Evolutionary conservation across 2,888 invertebrate species (phyloP), one percentile per base, ranked within the genome.

Genomic region (Neelides folsomi): DNA sequence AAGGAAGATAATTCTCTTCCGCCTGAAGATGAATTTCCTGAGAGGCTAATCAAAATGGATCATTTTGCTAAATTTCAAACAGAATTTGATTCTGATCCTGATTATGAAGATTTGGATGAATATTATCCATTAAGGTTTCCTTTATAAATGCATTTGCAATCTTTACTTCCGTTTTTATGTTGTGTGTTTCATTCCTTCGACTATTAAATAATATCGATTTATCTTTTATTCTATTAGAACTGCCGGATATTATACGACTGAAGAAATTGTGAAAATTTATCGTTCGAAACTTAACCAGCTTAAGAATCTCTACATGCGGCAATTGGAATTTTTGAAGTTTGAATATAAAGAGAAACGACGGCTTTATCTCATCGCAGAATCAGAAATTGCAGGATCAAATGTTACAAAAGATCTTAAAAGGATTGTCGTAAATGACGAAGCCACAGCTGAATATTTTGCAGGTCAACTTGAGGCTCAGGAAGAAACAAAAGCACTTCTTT

Each of bases 211-310:
- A n/a, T n/a, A n/a, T n/a, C n/a, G n/a, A n/a, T n/a, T 12, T 13
- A n/a, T 13, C 39, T 37, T 47, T 15, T 38, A 12, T 38, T 9
- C n/a, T 6, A 6, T 8, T 35, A 51, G 51, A 41, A 51, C 46
- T 39, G 51, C 51, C 18, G 51, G 51, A 12, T 51, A 41, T 39
- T 51, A 51, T 35, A 39, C 47, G 2, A 51, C 51, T 10, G 51
- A 51, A 41, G 47, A 51, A 47, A 47, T 51, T 41, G 51, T 51
- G 2, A 40, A 47, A 9, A 51, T 51, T 10, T 16, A 40, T 3
- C 38, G 39, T 34, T 47, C 51, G 6, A 51, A 46, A 45, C 41
- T 51, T 27, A 9, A 37, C 9, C 9, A 18, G 15, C 46, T 51
- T 7, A 40, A 37, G n/a, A 20, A 44, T 15, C 36, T 51, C 12